These are phyloP conservation scores for Parapsyche elsis DNA, from an alignment of 1,140 invertebrate genomes.

Conservation along the genomic window DNA sequence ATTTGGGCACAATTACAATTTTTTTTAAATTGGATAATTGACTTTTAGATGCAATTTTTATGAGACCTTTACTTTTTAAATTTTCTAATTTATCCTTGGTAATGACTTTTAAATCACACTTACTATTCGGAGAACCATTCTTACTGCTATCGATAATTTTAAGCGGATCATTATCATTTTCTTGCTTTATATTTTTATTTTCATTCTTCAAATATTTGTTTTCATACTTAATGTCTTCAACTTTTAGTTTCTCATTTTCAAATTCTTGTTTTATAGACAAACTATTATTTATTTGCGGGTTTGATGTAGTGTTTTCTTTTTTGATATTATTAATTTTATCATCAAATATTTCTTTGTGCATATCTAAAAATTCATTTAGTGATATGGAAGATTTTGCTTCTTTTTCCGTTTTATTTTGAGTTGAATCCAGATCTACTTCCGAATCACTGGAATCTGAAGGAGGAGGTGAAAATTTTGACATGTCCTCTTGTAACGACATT, in stretches of 20 bases:
- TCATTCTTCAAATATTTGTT: background rate
- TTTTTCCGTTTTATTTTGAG: slow-evolving; percentile 10
- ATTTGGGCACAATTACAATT: background rate
- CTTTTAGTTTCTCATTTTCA: too few species aligned
- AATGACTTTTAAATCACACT: slow-evolving; percentile 48
- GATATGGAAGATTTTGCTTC: slow-evolving; percentile 59
- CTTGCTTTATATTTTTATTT: too few species aligned
- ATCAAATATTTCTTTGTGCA: slow-evolving; percentile 66
- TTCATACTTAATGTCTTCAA: too few species aligned
- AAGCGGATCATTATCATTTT: background rate
- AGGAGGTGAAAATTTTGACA: slow-evolving; percentile 37
- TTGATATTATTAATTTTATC: slow-evolving; percentile 61
- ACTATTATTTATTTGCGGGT: slow-evolving; percentile 48
- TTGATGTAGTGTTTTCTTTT: slow-evolving; percentile 61
- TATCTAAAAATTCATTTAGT: slow-evolving; percentile 65
- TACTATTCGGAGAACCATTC: background rate
- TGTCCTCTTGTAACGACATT: background rate
- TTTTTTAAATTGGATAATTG: slow-evolving; percentile 20
- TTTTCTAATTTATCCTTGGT: slow-evolving; percentile 60
- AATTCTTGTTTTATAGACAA: background rate
- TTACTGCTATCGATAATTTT: background rate
- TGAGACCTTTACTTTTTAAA: slow-evolving; percentile 63
- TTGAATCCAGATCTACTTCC: slow-evolving; percentile 20
- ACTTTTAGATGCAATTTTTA: slow-evolving; percentile 57
- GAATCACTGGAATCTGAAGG: slow-evolving; percentile 21